Percentiles rank a stretch among this genome's conserved stretches.
phyloP scores from a whole-genome alignment of 2,888 invertebrate genomes.

The Schizotus pectinicornis region DNA sequence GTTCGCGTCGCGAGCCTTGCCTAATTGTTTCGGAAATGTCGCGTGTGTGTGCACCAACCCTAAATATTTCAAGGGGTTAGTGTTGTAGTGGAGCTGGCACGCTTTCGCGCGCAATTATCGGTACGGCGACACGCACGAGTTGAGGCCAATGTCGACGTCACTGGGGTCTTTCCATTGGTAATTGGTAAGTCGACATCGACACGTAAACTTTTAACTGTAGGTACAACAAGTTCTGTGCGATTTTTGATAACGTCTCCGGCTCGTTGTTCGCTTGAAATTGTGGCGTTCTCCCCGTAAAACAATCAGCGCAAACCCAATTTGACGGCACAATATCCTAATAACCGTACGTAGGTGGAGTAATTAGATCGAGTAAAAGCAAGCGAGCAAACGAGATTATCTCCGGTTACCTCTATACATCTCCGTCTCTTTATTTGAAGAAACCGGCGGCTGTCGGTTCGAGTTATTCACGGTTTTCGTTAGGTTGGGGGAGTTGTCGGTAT shows the following conservation, averaged over 20 bases:
- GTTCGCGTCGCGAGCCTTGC: too few species aligned
- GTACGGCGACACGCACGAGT: background rate
- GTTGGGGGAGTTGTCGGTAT: too few species aligned
- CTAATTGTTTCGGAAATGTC: background rate
- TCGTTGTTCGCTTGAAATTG: too few species aligned
- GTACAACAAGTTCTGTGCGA: too few species aligned
- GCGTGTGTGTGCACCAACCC: background rate
- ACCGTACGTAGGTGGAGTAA: background rate
- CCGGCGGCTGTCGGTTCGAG: background rate
- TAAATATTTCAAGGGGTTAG: background rate
- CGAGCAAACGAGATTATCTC: slow-evolving; percentile 1
- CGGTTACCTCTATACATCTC: background rate
- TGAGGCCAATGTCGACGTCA: slow-evolving; percentile 4
- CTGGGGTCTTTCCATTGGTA: background rate
- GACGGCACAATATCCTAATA: background rate
- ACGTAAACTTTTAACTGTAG: too few species aligned
- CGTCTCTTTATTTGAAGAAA: background rate
- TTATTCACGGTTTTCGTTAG: background rate
- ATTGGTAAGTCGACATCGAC: background rate
- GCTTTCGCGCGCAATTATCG: background rate
- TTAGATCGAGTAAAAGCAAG: slow-evolving; percentile 1
- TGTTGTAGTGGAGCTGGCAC: background rate
- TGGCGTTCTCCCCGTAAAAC: background rate
- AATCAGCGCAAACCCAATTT: background rate
- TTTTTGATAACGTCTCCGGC: too few species aligned